These are phyloP conservation scores for Troides aeacus DNA, from an alignment of 2,888 invertebrate species.

Conservation along the genomic window DNA sequence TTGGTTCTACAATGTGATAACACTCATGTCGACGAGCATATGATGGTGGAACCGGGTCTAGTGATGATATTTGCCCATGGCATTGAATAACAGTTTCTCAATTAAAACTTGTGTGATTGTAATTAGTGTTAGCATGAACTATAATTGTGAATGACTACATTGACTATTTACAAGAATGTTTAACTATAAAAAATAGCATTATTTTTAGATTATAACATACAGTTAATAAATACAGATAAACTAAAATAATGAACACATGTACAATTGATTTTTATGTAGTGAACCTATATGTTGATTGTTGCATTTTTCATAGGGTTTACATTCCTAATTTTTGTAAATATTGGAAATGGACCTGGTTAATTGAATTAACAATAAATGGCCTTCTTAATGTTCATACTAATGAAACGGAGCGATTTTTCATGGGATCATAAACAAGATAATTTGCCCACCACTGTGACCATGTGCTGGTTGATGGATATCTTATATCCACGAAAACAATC, in stretches of 20 bases:
- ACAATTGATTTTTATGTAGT: slow-evolving; percentile 32
- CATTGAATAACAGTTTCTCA: slow-evolving; percentile 82
- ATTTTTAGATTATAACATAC: background rate
- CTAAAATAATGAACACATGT: slow-evolving; percentile 20
- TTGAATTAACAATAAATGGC: background rate
- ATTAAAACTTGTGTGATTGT: slow-evolving; percentile 30
- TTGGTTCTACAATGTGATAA: slow-evolving; percentile 97
- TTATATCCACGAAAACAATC: too few species aligned
- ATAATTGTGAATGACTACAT: slow-evolving; percentile 8
- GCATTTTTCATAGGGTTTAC: slow-evolving; percentile 35
- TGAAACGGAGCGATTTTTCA: too few species aligned
- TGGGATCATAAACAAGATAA: too few species aligned
- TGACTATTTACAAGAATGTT: background rate
- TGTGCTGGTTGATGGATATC: too few species aligned
- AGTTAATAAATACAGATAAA: background rate
- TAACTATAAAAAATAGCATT: slow-evolving; percentile 4
- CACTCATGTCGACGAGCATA: slow-evolving; percentile 95
- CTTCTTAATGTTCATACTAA: too few species aligned
- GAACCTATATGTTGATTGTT: slow-evolving; percentile 39
- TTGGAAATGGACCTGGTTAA: slow-evolving; percentile 44
- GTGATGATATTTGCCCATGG: slow-evolving; percentile 99
- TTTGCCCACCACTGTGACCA: too few species aligned
- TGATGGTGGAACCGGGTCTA: slow-evolving; percentile 97
- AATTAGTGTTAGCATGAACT: slow-evolving; percentile 11
- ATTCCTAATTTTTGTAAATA: slow-evolving; percentile 42